Evolutionary conservation across 1,140 invertebrate species (phyloP).

Genomic region (Drosophila novamexicana): DNA sequence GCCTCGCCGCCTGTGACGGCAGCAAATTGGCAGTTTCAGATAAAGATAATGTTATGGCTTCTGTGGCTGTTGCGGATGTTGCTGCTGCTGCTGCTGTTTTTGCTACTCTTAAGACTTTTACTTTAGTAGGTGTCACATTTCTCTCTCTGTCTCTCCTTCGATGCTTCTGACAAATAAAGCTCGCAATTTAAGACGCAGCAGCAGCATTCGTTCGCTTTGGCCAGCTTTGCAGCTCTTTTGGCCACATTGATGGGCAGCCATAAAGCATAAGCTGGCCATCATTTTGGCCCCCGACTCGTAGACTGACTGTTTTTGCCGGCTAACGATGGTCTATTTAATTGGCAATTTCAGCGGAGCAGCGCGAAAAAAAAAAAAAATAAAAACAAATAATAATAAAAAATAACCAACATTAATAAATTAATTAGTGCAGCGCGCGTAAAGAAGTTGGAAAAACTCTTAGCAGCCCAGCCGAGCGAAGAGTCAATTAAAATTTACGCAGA

Average conservation of each 20-base stretch:
- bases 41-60: slow-evolving; percentile 77
- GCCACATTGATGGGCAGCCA: slow-evolving; percentile 21
- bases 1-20: slow-evolving; percentile 47
- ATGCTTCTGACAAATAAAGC: slow-evolving; percentile 67
- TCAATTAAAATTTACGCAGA: slow-evolving; percentile 70
- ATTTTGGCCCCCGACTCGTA: slow-evolving; percentile 33
- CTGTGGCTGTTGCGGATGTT: slow-evolving; percentile 28
- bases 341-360: slow-evolving; percentile 55
- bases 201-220: slow-evolving; percentile 1
- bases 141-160: slow-evolving; percentile 13
- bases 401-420: slow-evolving; percentile 74
- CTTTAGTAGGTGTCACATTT: slow-evolving; percentile 80
- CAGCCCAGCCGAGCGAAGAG: slow-evolving; percentile 39
- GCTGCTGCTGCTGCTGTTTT: background rate
- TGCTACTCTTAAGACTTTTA: slow-evolving; percentile 54
- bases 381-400: slow-evolving; percentile 41
- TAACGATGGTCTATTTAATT: slow-evolving; percentile 64
- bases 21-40: slow-evolving; percentile 77
- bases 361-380: slow-evolving; percentile 3
- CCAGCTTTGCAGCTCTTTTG: slow-evolving; percentile 6
- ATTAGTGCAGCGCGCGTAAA: slow-evolving; percentile 39
- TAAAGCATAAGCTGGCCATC: slow-evolving; percentile 39
- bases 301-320: slow-evolving; percentile 8
- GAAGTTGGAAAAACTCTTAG: slow-evolving; percentile 19
- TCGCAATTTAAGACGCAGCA: slow-evolving; percentile 49